A percentile compares a stretch with the other conserved stretches of the same genome.
Conservation (phyloP, 2,888 invertebrate species). For the Parochlus steinenii region DNA sequence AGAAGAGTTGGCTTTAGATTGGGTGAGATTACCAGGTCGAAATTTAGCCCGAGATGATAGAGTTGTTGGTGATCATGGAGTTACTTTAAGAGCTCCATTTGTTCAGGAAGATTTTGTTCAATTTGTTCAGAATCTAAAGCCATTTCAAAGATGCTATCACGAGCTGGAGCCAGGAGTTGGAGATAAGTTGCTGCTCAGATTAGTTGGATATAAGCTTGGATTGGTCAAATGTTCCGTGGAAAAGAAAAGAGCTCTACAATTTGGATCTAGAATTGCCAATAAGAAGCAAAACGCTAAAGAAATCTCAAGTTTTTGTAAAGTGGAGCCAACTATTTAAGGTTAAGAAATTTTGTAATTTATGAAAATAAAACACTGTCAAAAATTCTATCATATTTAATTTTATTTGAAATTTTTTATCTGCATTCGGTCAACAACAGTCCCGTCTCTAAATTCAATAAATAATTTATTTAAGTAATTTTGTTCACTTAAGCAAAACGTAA, state of each 20-base stretch:
- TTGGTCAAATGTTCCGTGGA: constrained; percentile 43
- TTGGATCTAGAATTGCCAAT: constrained; percentile 90
- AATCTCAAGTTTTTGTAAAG: constrained; percentile 41
- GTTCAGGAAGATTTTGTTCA: constrained; percentile 53
- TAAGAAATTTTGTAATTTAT: too few relatives aligned
- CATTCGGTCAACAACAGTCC: too few relatives aligned
- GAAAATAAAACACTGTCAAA: too few relatives aligned
- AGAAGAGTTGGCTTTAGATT: constrained; percentile 55
- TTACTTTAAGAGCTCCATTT: constrained; percentile 66
- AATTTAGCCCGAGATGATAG: constrained; percentile 93
- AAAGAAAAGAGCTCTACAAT: constrained; percentile 90
- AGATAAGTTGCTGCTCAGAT: constrained; percentile 80
- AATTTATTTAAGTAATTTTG: too few relatives aligned
- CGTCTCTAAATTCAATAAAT: too few relatives aligned
- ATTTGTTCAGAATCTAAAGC: constrained; percentile 43
- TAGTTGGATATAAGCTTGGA: constrained; percentile 50
- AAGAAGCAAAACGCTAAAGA: constrained; percentile 76
- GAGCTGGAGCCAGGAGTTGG: constrained; percentile 54
- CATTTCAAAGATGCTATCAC: constrained; percentile 39
- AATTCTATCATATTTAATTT: too few relatives aligned
- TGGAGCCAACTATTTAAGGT: too few relatives aligned
- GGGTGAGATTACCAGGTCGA: constrained; percentile 69
- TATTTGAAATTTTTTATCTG: too few relatives aligned
- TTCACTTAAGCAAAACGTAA: too few relatives aligned
- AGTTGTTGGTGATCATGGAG: constrained; percentile 76